Percentiles rank a stretch among this genome's conserved stretches.
These are phyloP conservation scores for Mycalesis mineus DNA, from an alignment of 2,888 invertebrate genomes.

Conservation along the genomic window DNA sequence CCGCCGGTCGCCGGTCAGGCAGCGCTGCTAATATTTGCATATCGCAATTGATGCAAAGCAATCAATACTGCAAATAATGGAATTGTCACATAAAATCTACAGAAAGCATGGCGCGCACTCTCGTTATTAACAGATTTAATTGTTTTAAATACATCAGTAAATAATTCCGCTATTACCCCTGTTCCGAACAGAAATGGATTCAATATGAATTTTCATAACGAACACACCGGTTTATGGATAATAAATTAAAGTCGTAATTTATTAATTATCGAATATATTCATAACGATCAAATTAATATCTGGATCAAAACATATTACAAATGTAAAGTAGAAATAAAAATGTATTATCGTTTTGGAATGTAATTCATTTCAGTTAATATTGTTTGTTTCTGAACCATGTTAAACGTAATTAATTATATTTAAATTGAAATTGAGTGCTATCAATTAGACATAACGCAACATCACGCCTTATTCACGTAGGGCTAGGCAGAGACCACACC, in stretches of 20 bases:
- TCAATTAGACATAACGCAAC: too few relatives aligned
- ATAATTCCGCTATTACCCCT: conserved; percentile 28
- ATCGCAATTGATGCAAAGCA: conserved; percentile 74
- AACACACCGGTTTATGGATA: conserved; percentile 16
- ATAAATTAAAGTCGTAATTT: conserved; percentile 11
- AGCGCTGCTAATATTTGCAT: conserved; percentile 73
- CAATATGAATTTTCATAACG: conserved; percentile 19
- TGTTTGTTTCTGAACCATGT: not conserved
- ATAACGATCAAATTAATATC: conserved; percentile 7
- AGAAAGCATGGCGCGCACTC: conserved; percentile 52
- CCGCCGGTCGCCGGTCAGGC: conserved; percentile 54
- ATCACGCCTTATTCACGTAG: too few relatives aligned
- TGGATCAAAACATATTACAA: conserved; percentile 7
- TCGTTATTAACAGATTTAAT: conserved; percentile 40
- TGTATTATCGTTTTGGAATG: not conserved
- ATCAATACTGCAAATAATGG: conserved; percentile 77
- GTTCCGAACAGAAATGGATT: conserved; percentile 21
- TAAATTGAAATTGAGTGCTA: too few relatives aligned
- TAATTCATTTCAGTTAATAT: not conserved
- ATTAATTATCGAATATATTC: conserved; percentile 8
- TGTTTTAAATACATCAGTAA: conserved; percentile 34
- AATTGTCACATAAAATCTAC: conserved; percentile 65
- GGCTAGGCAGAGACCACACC: too few relatives aligned
- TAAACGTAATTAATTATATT: too few relatives aligned
- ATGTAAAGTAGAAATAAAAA: not conserved